These are phyloP conservation scores for Prinia subflava DNA, from an alignment of 2,113 vertebrate species.

Conservation along the genomic window DNA sequence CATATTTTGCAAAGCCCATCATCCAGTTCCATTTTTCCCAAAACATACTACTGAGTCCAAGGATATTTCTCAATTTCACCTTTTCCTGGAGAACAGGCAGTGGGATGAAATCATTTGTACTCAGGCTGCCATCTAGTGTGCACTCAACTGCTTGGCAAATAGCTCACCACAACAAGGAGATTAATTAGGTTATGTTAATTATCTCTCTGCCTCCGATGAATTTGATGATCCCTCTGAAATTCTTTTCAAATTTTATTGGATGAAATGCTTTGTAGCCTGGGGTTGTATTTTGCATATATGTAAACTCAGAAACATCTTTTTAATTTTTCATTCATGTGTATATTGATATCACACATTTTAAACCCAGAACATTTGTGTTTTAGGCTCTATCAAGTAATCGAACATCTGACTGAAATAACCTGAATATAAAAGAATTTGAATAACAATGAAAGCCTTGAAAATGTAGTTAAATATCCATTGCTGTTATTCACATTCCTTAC, in stretches of 20 bases:
- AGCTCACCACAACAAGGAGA: not conserved
- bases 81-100: not conserved
- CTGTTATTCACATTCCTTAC: not conserved
- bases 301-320: not conserved
- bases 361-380: not conserved
- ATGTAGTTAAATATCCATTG: not conserved
- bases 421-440: not conserved
- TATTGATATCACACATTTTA: not conserved
- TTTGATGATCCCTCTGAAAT: not conserved
- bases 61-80: not conserved
- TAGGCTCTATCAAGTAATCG: not conserved
- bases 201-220: not conserved
- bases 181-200: not conserved
- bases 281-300: not conserved
- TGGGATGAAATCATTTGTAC: not conserved
- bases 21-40: not conserved
- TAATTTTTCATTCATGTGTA: slow-evolving; percentile 22
- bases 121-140: slow-evolving; percentile 62
- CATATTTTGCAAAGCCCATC: not conserved
- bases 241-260: not conserved
- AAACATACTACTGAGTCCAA: not conserved
- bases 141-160: not conserved
- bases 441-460: not conserved
- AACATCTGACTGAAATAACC: not conserved
- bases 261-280: not conserved